Evolutionary conservation across 2,113 vertebrate species (phyloP).

Genomic region (Neolamprologus cancellatus): DNA sequence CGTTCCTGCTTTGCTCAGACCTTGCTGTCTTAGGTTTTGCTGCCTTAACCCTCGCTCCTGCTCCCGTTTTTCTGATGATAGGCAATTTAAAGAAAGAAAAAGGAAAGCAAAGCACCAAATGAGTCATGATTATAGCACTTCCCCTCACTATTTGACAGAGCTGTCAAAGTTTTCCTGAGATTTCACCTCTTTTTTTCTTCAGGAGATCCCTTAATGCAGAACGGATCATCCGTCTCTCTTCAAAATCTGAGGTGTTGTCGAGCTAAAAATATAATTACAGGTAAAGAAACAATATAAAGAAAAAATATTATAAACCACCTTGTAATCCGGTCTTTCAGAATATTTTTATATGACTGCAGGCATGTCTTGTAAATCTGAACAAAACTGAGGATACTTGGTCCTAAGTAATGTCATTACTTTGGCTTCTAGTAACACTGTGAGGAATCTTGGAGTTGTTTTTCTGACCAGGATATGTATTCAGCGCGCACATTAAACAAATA

Average conservation of each 20-base stretch:
- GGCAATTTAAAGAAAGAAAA: background rate
- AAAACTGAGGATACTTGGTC: background rate
- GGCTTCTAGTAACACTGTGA: background rate
- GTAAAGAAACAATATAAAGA: background rate
- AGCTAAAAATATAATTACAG: conserved; percentile 65
- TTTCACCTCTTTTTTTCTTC: conserved; percentile 86
- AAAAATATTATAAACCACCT: background rate
- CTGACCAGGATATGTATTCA: background rate
- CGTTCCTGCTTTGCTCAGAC: conserved; percentile 27
- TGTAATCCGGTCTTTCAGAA: background rate
- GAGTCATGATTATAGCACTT: background rate
- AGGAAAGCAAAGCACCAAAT: background rate
- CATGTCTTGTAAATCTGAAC: background rate
- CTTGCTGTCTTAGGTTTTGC: conserved; percentile 68
- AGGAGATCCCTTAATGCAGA: conserved; percentile 87
- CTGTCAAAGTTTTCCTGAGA: background rate
- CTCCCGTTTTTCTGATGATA: conserved; percentile 81
- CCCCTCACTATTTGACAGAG: background rate
- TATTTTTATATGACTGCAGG: background rate
- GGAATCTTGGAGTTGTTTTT: background rate
- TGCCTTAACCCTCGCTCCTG: conserved; percentile 81
- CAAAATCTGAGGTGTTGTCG: conserved; percentile 81
- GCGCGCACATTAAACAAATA: background rate
- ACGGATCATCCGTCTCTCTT: conserved; percentile 84
- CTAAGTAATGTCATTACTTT: background rate